Evolutionary conservation across 2,888 invertebrate species (phyloP).

Genomic region (Hypolimnas misippus): DNA sequence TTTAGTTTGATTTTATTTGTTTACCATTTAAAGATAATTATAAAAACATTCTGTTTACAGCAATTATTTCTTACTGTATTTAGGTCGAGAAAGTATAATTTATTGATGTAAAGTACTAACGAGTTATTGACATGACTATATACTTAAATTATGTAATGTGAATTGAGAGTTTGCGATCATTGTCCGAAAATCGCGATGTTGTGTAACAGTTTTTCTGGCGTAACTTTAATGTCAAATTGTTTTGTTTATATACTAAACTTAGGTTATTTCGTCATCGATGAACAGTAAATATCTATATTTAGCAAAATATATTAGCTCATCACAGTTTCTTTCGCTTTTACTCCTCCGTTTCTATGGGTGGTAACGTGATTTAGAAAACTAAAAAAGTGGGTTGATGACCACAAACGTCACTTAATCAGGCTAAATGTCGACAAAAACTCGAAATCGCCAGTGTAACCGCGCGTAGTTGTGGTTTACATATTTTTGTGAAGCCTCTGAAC

Average conservation of each 20-base stretch:
- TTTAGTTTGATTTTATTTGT: conserved; percentile 1
- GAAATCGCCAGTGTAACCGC: too few species aligned
- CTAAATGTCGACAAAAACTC: too few species aligned
- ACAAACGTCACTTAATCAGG: too few species aligned
- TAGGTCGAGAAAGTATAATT: conserved; percentile 27
- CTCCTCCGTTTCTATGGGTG: too few species aligned
- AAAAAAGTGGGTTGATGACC: too few species aligned
- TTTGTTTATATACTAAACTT: not conserved
- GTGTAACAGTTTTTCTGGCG: conserved; percentile 42
- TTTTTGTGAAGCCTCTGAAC: too few species aligned
- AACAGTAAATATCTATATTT: not conserved
- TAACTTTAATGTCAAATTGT: conserved; percentile 20
- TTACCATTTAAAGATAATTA: not conserved
- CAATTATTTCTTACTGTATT: conserved; percentile 5
- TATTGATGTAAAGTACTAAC: conserved; percentile 22
- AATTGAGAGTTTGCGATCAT: conserved; percentile 58
- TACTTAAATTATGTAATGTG: conserved; percentile 46
- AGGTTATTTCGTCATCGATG: not conserved
- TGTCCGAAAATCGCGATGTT: conserved; percentile 54
- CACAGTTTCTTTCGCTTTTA: too few species aligned
- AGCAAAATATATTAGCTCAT: not conserved
- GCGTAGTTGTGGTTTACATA: too few species aligned
- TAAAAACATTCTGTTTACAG: conserved; percentile 14
- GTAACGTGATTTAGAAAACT: too few species aligned
- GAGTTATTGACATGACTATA: conserved; percentile 51